A percentile compares a stretch with the other conserved stretches of the same genome.
Conservation (phyloP, 2,888 invertebrate species). For the Herminia tarsipennalis region DNA sequence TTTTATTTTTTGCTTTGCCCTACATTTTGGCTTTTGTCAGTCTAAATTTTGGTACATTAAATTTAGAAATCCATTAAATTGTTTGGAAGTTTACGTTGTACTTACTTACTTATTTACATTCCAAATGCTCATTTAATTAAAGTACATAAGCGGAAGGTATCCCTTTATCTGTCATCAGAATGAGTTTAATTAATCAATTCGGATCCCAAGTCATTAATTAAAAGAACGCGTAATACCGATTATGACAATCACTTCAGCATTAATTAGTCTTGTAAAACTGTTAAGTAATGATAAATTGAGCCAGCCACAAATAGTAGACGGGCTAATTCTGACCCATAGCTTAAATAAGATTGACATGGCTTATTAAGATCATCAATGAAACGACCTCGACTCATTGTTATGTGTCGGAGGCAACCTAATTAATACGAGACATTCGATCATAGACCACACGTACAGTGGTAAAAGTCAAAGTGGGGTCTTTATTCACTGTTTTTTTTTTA, state of each 20-base stretch:
- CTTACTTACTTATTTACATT: too few species aligned
- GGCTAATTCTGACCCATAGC: constrained; percentile 33
- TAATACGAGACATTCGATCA: constrained; percentile 58
- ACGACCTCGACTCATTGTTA: constrained; percentile 63
- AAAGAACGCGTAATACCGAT: constrained; percentile 9
- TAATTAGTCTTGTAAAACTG: constrained; percentile 33
- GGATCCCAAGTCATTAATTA: neutral
- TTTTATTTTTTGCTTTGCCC: too few species aligned
- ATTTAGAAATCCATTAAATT: too few species aligned
- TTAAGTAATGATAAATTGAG: constrained; percentile 34
- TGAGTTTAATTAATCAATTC: neutral
- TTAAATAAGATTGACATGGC: constrained; percentile 62
- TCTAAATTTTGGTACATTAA: too few species aligned
- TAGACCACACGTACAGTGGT: constrained; percentile 66
- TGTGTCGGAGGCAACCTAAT: constrained; percentile 60
- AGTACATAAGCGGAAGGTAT: too few species aligned
- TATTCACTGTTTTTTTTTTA: too few species aligned
- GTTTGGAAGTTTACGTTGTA: too few species aligned
- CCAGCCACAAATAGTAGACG: constrained; percentile 18
- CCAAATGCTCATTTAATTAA: too few species aligned
- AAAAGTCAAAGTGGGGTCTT: constrained; percentile 66
- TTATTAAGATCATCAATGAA: constrained; percentile 52
- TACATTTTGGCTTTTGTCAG: too few species aligned
- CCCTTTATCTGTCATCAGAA: too few species aligned
- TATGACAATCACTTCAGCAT: constrained; percentile 26